phyloP scores from a whole-genome alignment of 2,888 invertebrate species.

The Drosophila pseudotalamancana region DNA sequence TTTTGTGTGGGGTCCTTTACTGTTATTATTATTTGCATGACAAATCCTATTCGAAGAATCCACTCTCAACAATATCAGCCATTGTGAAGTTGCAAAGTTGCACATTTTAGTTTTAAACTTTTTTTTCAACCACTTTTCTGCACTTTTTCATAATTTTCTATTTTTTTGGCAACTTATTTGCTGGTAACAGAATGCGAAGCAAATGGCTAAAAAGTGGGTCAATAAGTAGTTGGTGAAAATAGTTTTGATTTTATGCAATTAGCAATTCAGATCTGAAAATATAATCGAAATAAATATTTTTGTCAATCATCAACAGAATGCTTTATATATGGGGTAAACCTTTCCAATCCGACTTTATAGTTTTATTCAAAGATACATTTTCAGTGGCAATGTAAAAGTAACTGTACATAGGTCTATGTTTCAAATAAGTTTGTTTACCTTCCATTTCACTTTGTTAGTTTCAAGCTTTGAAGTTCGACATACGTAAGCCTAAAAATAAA shows the following conservation, averaged over 20 bases:
- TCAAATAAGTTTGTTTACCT: no score
- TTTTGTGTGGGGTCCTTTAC: slow-evolving; percentile 56
- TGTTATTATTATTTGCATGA: slow-evolving; percentile 73
- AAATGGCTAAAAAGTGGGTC: not conserved
- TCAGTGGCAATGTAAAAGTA: no score
- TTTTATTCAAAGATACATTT: no score
- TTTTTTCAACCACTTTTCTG: slow-evolving; percentile 21
- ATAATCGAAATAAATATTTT: no score
- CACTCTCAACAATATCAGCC: slow-evolving; percentile 55
- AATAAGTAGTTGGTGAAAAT: not conserved
- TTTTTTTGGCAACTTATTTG: not conserved
- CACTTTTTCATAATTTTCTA: slow-evolving; percentile 6
- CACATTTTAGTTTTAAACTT: slow-evolving; percentile 34
- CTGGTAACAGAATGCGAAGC: not conserved
- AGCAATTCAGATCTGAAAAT: no score
- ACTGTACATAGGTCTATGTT: no score
- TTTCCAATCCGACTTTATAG: no score
- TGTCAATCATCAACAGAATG: no score
- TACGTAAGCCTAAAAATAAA: no score
- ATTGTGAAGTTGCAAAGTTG: slow-evolving; percentile 45
- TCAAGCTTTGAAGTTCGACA: no score
- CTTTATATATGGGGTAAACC: no score
- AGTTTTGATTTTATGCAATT: not conserved
- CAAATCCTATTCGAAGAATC: slow-evolving; percentile 25
- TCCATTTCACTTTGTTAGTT: no score